These are phyloP conservation scores for Urechis unicinctus DNA, from an alignment of 2,888 invertebrate genomes.

Conservation along the genomic window DNA sequence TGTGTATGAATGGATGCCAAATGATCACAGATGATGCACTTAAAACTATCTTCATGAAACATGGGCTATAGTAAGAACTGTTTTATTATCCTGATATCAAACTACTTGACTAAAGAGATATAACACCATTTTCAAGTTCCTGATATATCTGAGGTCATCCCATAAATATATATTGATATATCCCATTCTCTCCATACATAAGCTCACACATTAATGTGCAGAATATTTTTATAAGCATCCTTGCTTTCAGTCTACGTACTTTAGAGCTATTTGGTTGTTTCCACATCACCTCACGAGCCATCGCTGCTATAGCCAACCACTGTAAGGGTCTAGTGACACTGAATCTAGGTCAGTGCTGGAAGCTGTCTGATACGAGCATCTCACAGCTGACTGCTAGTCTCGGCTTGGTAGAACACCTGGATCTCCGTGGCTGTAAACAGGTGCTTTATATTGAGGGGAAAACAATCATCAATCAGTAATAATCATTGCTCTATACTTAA, in stretches of 20 bases:
- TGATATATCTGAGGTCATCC: background rate
- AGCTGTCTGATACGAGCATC: constrained; percentile 41
- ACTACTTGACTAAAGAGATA: too few relatives aligned
- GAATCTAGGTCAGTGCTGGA: constrained; percentile 44
- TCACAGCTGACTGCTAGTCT: constrained; percentile 34
- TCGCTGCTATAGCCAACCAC: constrained; percentile 29
- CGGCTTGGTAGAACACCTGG: constrained; percentile 33
- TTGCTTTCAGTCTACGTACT: constrained; percentile 29
- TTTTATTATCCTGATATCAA: background rate
- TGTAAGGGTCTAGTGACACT: constrained; percentile 35
- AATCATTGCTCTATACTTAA: background rate
- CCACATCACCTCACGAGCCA: constrained; percentile 33
- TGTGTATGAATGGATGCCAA: constrained; percentile 46
- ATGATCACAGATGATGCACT: constrained; percentile 37
- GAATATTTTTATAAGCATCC: background rate
- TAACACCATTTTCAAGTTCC: too few relatives aligned
- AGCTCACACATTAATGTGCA: background rate
- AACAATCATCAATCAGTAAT: too few relatives aligned
- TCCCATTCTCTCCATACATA: background rate
- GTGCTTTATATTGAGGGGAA: constrained; percentile 12
- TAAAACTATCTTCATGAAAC: constrained; percentile 34
- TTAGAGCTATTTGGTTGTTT: constrained; percentile 48
- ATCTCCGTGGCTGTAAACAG: constrained; percentile 44
- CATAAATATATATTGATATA: background rate
- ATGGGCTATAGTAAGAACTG: constrained; percentile 31